Evolutionary conservation across 2,797 vertebrate species (phyloP).

Genomic region (Chaenodraco wilsoni): DNA sequence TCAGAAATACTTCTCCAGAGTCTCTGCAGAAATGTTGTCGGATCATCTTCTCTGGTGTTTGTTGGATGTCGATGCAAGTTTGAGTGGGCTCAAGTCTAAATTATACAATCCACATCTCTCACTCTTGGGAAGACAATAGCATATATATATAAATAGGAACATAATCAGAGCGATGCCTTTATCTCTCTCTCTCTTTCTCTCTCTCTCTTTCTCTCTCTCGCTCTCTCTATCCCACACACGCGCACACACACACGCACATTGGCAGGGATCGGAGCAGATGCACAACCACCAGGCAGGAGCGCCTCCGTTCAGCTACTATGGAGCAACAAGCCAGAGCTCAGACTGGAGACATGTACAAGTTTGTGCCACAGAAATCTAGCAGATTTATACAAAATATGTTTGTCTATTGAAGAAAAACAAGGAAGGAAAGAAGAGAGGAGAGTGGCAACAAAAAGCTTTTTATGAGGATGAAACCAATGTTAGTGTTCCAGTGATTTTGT

Average conservation of each 20-base stretch:
- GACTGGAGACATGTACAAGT: slow-evolving; percentile 60
- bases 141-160: slow-evolving; percentile 73
- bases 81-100: slow-evolving; percentile 63
- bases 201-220: slow-evolving; percentile 39
- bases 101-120: slow-evolving; percentile 61
- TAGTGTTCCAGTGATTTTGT: slow-evolving; percentile 40
- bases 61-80: slow-evolving; percentile 32
- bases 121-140: slow-evolving; percentile 70
- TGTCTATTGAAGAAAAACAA: slow-evolving; percentile 27
- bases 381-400: slow-evolving; percentile 26
- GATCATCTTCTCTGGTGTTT: slow-evolving; percentile 27
- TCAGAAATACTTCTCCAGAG: slow-evolving; percentile 11
- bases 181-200: slow-evolving; percentile 44
- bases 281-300: slow-evolving; percentile 61
- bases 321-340: slow-evolving; percentile 61
- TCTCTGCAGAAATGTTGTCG: slow-evolving; percentile 22
- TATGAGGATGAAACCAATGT: slow-evolving; percentile 57
- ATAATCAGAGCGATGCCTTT: slow-evolving; percentile 71
- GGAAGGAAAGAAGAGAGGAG: slow-evolving; percentile 27
- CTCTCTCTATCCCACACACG: slow-evolving; percentile 28
- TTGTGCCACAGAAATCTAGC: slow-evolving; percentile 38
- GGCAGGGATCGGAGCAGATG: slow-evolving; percentile 60
- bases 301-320: slow-evolving; percentile 59
- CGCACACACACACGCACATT: slow-evolving; percentile 35
- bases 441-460: slow-evolving; percentile 13